Evolutionary conservation across 2,888 invertebrate genomes (phyloP).

Genomic region (Lepidocyrtinus sp.): DNA sequence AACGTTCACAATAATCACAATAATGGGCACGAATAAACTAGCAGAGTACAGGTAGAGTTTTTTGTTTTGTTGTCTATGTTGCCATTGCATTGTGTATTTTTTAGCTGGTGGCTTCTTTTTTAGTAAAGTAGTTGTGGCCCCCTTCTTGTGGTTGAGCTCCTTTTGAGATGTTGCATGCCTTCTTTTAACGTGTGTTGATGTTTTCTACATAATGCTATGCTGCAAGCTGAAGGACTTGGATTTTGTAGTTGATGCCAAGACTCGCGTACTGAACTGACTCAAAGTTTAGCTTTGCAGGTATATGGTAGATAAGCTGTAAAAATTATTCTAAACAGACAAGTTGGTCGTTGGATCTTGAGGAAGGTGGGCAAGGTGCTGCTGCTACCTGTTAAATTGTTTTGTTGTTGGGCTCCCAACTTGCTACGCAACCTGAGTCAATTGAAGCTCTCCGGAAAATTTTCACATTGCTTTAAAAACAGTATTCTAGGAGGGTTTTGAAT

Average conservation of each 20-base stretch:
- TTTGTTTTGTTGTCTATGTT: slow-evolving; percentile 34
- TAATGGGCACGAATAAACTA: slow-evolving; percentile 22
- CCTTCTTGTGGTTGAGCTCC: slow-evolving; percentile 58
- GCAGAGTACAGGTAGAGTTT: slow-evolving; percentile 42
- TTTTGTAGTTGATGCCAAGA: not conserved
- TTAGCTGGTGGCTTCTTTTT: slow-evolving; percentile 53
- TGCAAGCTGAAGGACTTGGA: slow-evolving; percentile 4
- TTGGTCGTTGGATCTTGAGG: slow-evolving; percentile 50
- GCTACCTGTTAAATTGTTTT: no score
- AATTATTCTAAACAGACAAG: slow-evolving; percentile 49
- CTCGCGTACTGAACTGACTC: slow-evolving; percentile 11
- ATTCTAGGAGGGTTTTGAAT: no score
- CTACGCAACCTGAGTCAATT: not conserved
- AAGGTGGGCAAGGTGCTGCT: slow-evolving; percentile 59
- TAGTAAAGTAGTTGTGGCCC: slow-evolving; percentile 53
- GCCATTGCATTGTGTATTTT: slow-evolving; percentile 10
- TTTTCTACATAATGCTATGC: not conserved
- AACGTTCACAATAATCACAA: slow-evolving; percentile 39
- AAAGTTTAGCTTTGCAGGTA: slow-evolving; percentile 14
- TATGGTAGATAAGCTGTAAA: slow-evolving; percentile 37
- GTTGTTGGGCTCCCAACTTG: not conserved
- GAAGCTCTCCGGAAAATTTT: not conserved
- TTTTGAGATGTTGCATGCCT: slow-evolving; percentile 53
- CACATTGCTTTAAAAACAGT: no score
- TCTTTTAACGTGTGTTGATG: slow-evolving; percentile 41